These are phyloP conservation scores for Laothoe populi DNA, from an alignment of 2,888 invertebrate genomes.

Conservation along the genomic window DNA sequence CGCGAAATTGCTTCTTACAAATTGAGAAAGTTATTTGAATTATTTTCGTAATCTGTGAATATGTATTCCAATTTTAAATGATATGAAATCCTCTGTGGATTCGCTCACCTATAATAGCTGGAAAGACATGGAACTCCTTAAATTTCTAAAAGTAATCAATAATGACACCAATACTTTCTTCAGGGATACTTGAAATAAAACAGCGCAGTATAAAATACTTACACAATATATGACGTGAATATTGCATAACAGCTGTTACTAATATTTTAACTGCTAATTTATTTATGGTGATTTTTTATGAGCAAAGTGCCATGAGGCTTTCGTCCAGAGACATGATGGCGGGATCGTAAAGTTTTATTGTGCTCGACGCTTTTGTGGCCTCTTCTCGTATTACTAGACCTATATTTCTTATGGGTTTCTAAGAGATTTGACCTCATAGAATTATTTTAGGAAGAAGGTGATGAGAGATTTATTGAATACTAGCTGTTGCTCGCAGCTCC, in stretches of 20 bases:
- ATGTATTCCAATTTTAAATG: no score
- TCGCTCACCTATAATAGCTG: no score
- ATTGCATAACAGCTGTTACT: constrained; percentile 27
- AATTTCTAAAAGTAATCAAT: no score
- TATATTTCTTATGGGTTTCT: constrained; percentile 45
- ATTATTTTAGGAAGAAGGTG: neutral
- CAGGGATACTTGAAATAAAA: no score
- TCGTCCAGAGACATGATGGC: constrained; percentile 58
- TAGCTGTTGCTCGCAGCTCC: no score
- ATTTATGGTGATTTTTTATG: constrained; percentile 47
- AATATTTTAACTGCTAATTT: constrained; percentile 40
- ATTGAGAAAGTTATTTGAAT: no score
- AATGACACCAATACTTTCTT: no score
- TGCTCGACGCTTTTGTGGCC: constrained; percentile 44
- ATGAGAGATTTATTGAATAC: neutral
- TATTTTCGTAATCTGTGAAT: no score
- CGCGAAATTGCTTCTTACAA: no score
- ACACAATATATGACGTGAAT: neutral
- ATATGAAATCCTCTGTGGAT: no score
- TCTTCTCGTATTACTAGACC: constrained; percentile 42
- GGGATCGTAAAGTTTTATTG: constrained; percentile 62
- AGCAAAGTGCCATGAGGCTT: constrained; percentile 44
- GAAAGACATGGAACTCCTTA: no score
- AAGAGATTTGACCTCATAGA: constrained; percentile 34
- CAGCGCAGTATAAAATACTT: no score